Conservation (phyloP, 2,113 vertebrate genomes). For the Aythya baeri region DNA sequence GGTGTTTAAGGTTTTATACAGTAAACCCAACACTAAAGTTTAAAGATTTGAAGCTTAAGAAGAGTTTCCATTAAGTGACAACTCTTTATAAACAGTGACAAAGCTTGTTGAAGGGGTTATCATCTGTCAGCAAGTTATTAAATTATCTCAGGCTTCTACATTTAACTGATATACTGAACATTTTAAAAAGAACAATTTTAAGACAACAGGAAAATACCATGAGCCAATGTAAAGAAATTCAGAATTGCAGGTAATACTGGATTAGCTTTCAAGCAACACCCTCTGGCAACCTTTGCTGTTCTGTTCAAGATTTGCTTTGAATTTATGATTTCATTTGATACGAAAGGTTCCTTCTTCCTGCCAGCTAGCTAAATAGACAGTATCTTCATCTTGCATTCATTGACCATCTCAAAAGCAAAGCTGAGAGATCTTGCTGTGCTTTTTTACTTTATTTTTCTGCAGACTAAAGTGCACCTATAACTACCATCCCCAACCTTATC, state of each 20-base stretch:
- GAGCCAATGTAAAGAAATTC: not conserved
- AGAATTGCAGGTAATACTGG: not conserved
- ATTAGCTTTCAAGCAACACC: not conserved
- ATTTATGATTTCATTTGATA: not conserved
- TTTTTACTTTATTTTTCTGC: not conserved
- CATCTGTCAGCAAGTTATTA: not conserved
- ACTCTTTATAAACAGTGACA: not conserved
- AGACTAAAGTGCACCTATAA: not conserved
- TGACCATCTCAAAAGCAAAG: not conserved
- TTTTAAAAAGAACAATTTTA: not conserved
- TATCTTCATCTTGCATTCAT: not conserved
- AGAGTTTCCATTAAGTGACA: not conserved
- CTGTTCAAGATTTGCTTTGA: not conserved
- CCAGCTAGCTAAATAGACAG: not conserved
- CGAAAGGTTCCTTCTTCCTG: not conserved
- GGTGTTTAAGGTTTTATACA: not conserved
- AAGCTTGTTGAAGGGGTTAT: not conserved
- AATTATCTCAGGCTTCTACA: not conserved
- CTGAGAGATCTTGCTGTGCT: not conserved
- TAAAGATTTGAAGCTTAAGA: constrained; percentile 15
- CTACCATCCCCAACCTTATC: not conserved
- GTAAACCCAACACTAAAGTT: not conserved
- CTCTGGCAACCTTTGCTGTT: not conserved
- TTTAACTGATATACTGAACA: not conserved
- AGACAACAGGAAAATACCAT: not conserved